These are phyloP conservation scores for Andrena bucephala DNA, from an alignment of 2,888 invertebrate species.

Conservation along the genomic window DNA sequence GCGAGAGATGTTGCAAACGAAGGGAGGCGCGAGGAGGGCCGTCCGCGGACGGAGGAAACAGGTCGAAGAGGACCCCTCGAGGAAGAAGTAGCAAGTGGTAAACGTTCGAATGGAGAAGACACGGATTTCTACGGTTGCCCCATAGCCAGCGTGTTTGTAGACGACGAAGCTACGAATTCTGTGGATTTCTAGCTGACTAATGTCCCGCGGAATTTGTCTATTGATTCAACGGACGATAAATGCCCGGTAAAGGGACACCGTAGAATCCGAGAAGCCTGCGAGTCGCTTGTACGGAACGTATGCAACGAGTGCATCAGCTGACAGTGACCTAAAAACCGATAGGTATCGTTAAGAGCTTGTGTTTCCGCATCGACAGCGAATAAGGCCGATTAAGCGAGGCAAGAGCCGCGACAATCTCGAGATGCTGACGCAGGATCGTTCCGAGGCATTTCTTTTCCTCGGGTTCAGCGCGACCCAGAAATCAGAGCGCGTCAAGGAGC, in stretches of 20 bases:
- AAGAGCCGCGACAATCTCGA: slow-evolving; percentile 26
- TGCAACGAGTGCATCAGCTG: slow-evolving; percentile 43
- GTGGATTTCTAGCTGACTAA: too few relatives aligned
- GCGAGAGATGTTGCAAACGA: too few relatives aligned
- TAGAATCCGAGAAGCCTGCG: not conserved
- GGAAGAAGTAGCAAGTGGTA: too few relatives aligned
- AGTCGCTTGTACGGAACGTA: not conserved
- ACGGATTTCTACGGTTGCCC: too few relatives aligned
- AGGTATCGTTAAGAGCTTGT: slow-evolving; percentile 28
- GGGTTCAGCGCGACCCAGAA: slow-evolving; percentile 20
- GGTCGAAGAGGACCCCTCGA: too few relatives aligned
- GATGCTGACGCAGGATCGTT: slow-evolving; percentile 12
- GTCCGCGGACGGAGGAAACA: too few relatives aligned
- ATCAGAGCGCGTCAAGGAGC: not conserved
- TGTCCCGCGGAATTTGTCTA: too few relatives aligned
- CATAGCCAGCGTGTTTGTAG: too few relatives aligned
- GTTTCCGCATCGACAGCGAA: slow-evolving; percentile 56
- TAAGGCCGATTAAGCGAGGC: slow-evolving; percentile 51
- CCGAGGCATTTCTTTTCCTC: not conserved
- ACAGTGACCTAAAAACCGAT: slow-evolving; percentile 52
- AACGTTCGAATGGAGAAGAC: too few relatives aligned
- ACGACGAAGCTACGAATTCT: too few relatives aligned
- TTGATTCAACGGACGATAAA: not conserved
- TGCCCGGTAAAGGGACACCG: not conserved
- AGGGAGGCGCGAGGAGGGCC: too few relatives aligned